Base-by-base conservation (phyloP, 2,797 vertebrate species). In the Bradypodion ventrale region DNA sequence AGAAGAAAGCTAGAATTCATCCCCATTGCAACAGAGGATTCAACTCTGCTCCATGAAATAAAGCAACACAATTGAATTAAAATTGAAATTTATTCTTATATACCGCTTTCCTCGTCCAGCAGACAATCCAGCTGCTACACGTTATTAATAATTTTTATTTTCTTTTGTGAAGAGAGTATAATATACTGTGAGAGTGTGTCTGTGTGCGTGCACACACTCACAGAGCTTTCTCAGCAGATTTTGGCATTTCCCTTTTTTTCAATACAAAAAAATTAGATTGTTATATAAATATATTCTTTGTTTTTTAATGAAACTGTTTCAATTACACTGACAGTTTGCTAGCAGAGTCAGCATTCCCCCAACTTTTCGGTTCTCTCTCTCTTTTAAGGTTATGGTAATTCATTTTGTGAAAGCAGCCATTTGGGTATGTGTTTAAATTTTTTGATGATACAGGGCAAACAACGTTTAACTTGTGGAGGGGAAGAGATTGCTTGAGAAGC, bases 301-400 rank as follows among this genome's bases (percentile, higher is more conserved):
- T 49, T 63, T 65, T 85, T 79, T 69, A 4, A 49, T 84, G 69
- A 85, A 87, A 72, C 49, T 25, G 5, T 65, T 83, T 68, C 23
- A 59, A 62, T 15, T 78, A 59, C 63, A 82, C 19, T 87, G 82
- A 76, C 19, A 78, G 0, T 32, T 78, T 85, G 5, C 9, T 70
- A 2, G 0, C 9, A 85, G 7, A 85, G 83, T 62, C 78, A 52
- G 0, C 0, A 89, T 15, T 72, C 10, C 69, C n/a, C 62, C 40
- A 84, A 21, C 56, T 83, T 19, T 80, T 77, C n/a, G 75, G 42
- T 49, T 70, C 27, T 77, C 37, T 77, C 35, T n/a, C 3, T 29
- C 8, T 35, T 37, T 62, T 78, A 16, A 21, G 27, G 29, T 32
- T 46, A 74, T 5, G 35, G n/a, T 46, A 89, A 25, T 46, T 83